Percentiles rank a stretch among this genome's conserved stretches.
These are phyloP conservation scores for Centropyge bicolor DNA, from an alignment of 2,797 vertebrate genomes.

Conservation along the genomic window DNA sequence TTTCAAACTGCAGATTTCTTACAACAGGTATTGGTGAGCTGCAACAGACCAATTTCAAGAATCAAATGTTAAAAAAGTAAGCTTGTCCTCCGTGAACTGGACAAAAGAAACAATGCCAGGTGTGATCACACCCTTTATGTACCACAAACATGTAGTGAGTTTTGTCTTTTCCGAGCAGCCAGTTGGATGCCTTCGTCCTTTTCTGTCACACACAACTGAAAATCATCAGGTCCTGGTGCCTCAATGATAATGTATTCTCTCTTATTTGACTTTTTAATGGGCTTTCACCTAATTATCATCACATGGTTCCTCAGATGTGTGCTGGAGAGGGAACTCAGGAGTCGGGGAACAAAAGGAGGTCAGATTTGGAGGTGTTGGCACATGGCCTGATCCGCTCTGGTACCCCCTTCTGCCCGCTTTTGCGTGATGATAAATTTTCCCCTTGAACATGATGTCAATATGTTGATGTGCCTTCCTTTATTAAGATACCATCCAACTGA, in stretches of 20 bases:
- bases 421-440: slow-evolving; percentile 89
- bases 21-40: neutral
- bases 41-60: accelerated
- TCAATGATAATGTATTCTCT: slow-evolving; percentile 98
- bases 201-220: slow-evolving; percentile 72
- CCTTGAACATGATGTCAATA: slow-evolving; percentile 99
- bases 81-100: neutral
- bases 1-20: neutral
- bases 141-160: slow-evolving; percentile 40
- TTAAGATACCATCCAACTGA: slow-evolving; percentile 99
- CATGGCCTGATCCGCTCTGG: slow-evolving; percentile 82
- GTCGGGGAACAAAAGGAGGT: slow-evolving; percentile 90
- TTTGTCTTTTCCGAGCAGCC: slow-evolving; percentile 34
- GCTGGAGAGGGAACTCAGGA: slow-evolving; percentile 84
- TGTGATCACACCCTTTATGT: slow-evolving; percentile 16
- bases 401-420: slow-evolving; percentile 62
- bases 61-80: neutral
- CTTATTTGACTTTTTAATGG: slow-evolving; percentile 98
- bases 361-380: slow-evolving; percentile 88
- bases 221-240: slow-evolving; percentile 76
- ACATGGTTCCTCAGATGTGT: slow-evolving; percentile 89
- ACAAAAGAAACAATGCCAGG: slow-evolving; percentile 5
- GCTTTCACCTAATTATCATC: slow-evolving; percentile 96
- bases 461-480: slow-evolving; percentile 99
- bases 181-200: slow-evolving; percentile 75